Evolutionary conservation across 37 sponge, comb jelly and placozoan species (phyloP).

Genomic region (Oscarella lobularis): DNA sequence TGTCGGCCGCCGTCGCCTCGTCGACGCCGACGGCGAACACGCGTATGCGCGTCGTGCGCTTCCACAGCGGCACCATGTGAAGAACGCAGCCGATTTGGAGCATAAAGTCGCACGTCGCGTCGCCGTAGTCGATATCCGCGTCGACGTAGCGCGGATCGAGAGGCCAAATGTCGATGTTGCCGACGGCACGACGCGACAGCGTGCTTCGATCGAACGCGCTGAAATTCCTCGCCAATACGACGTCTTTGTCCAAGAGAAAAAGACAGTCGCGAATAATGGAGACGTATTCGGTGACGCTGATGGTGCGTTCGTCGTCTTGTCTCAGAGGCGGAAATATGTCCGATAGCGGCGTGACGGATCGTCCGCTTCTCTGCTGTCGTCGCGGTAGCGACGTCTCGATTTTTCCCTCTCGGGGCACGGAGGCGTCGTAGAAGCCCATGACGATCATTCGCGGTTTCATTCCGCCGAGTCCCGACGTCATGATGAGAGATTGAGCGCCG

Average conservation of each 20-base stretch:
- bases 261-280: neutral
- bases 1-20: neutral
- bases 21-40: slow-evolving; percentile 34
- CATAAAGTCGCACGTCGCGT: slow-evolving; percentile 69
- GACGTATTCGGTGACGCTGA: neutral
- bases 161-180: slow-evolving; percentile 20
- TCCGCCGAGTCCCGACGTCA: slow-evolving; percentile 85
- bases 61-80: slow-evolving; percentile 89
- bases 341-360: neutral
- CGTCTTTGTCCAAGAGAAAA: neutral
- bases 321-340: neutral
- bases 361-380: neutral
- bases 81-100: slow-evolving; percentile 90
- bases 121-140: slow-evolving; percentile 26
- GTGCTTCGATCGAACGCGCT: neutral
- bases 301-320: neutral
- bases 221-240: neutral
- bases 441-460: slow-evolving; percentile 97
- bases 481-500: slow-evolving; percentile 63
- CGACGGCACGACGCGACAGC: neutral
- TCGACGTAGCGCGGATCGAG: slow-evolving; percentile 12
- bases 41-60: slow-evolving; percentile 38
- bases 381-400: neutral
- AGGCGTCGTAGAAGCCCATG: slow-evolving; percentile 32
- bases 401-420: neutral